Percentiles rank a stretch among this genome's conserved stretches.
Conservation (phyloP, 2,113 vertebrate genomes). For the Tinamus guttatus region DNA sequence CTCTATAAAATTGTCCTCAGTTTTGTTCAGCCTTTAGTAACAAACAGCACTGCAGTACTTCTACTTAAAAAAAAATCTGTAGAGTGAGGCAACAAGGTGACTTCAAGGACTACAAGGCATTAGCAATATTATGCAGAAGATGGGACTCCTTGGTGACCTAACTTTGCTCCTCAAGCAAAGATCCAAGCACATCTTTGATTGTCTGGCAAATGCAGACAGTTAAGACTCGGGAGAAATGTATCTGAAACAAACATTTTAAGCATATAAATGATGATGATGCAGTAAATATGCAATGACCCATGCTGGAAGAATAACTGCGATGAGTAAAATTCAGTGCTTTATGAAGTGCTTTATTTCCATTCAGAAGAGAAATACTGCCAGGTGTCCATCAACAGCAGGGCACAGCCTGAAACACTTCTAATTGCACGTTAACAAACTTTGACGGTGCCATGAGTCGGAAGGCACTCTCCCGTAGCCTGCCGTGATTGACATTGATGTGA, state of each 20-base stretch:
- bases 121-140: constrained; percentile 34
- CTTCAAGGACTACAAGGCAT: constrained; percentile 45
- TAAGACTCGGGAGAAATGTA: neutral
- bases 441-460: neutral
- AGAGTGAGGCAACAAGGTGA: constrained; percentile 40
- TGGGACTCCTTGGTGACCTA: constrained; percentile 54
- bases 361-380: neutral
- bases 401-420: neutral
- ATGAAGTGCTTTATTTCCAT: neutral
- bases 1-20: neutral
- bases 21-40: constrained; percentile 26
- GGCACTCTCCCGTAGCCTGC: fast-evolving
- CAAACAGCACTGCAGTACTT: neutral
- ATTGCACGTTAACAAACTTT: neutral
- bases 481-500: neutral
- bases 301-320: neutral
- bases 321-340: neutral
- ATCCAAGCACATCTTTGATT: neutral
- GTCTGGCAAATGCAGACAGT: constrained; percentile 6
- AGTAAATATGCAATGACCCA: constrained; percentile 10
- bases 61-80: constrained; percentile 5
- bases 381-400: neutral
- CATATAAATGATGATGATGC: neutral
- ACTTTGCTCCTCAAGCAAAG: neutral
- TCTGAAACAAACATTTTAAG: constrained; percentile 40